Percentiles rank a stretch among this genome's conserved stretches.
phyloP scores from a whole-genome alignment of 2,797 vertebrate genomes.

The Anabas testudineus region DNA sequence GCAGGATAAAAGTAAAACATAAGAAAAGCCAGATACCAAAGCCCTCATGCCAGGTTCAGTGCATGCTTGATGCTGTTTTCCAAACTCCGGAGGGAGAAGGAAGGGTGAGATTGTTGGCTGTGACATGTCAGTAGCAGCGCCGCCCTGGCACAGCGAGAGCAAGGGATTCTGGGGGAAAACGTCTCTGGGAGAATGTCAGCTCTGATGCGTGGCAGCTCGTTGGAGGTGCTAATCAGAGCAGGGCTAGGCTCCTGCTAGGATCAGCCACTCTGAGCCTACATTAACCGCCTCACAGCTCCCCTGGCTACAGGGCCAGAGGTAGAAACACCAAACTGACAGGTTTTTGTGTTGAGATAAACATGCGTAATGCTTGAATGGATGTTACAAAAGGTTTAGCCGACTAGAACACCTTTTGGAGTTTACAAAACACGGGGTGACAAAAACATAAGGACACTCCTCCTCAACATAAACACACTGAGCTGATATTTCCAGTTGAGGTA shows the following conservation, averaged over 20 bases:
- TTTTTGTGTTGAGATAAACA: constrained; percentile 80
- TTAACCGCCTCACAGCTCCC: constrained; percentile 78
- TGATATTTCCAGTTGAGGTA: constrained; percentile 58
- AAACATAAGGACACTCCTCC: constrained; percentile 59
- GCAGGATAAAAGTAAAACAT: constrained; percentile 37
- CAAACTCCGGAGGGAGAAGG: constrained; percentile 80
- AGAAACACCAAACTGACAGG: constrained; percentile 73
- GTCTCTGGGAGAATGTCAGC: constrained; percentile 94
- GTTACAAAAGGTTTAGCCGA: constrained; percentile 78
- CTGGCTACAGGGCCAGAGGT: constrained; percentile 69
- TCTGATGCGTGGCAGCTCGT: constrained; percentile 90
- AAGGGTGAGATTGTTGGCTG: constrained; percentile 76
- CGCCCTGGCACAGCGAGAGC: constrained; percentile 83
- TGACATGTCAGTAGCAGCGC: constrained; percentile 90
- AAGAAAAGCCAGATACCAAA: constrained; percentile 48
- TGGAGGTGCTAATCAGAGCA: constrained; percentile 95
- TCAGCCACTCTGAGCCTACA: constrained; percentile 78
- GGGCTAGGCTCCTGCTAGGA: constrained; percentile 78
- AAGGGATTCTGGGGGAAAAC: constrained; percentile 91
- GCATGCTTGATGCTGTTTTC: constrained; percentile 89
- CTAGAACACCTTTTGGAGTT: constrained; percentile 77
- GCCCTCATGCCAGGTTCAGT: constrained; percentile 50
- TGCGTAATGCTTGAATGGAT: constrained; percentile 70
- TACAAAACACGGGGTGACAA: constrained; percentile 63
- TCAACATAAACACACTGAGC: constrained; percentile 42